phyloP scores from a whole-genome alignment of 2,797 vertebrate genomes.

The Pitangus sulphuratus region DNA sequence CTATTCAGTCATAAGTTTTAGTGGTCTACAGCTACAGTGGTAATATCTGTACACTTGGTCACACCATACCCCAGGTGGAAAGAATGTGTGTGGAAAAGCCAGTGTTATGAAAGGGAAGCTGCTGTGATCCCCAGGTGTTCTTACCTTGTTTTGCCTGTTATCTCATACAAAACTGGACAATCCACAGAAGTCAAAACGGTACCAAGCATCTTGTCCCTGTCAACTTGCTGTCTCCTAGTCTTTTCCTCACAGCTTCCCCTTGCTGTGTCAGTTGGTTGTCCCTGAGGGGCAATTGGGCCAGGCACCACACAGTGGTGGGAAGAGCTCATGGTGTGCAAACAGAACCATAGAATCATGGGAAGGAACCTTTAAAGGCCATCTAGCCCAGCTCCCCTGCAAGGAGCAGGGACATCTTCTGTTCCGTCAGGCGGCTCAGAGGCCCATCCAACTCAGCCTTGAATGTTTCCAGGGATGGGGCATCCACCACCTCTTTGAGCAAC shows the following conservation, averaged over 20 bases:
- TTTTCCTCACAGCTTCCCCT: background rate
- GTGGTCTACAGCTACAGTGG: background rate
- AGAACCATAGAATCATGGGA: background rate
- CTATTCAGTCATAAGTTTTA: background rate
- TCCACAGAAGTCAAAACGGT: background rate
- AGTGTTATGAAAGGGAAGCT: background rate
- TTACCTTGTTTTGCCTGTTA: background rate
- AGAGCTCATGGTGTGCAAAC: background rate
- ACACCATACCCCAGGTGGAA: background rate
- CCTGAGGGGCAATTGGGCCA: fast-evolving
- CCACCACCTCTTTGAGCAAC: background rate
- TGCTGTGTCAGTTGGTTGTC: fast-evolving
- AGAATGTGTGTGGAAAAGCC: background rate
- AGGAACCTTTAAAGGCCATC: background rate
- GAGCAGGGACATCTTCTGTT: background rate
- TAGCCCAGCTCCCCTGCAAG: background rate
- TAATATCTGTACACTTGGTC: background rate
- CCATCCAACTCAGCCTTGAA: background rate
- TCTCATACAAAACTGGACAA: background rate
- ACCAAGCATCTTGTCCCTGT: background rate
- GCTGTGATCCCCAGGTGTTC: background rate
- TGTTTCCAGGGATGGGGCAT: background rate
- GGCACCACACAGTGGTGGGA: fast-evolving
- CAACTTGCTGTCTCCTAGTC: background rate
- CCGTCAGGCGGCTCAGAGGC: background rate